Conservation (phyloP, 1,140 invertebrate genomes). For the Scaptomyza pallida region DNA sequence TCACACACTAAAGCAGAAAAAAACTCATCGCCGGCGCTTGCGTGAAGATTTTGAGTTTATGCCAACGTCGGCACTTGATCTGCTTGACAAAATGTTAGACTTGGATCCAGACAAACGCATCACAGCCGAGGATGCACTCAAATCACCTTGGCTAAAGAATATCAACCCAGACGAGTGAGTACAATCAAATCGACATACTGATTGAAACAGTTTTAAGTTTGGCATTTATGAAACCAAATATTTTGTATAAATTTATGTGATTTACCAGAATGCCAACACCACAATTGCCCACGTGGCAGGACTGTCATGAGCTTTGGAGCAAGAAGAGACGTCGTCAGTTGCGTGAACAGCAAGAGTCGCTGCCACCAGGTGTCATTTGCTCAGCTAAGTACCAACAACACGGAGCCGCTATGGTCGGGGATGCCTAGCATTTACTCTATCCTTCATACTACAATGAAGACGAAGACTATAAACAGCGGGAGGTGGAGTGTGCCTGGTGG, state of each 20-base stretch:
- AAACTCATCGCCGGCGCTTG: slow-evolving; percentile 93
- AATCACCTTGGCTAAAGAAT: slow-evolving; percentile 96
- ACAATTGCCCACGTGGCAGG: slow-evolving; percentile 96
- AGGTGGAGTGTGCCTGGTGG: slow-evolving; percentile 69
- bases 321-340: slow-evolving; percentile 94
- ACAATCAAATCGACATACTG: slow-evolving; percentile 14
- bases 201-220: too few relatives aligned
- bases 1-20: slow-evolving; percentile 96
- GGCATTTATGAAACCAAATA: background rate
- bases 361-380: slow-evolving; percentile 65
- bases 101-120: slow-evolving; percentile 97
- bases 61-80: slow-evolving; percentile 94
- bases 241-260: slow-evolving; percentile 29
- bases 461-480: slow-evolving; percentile 50
- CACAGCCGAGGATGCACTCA: slow-evolving; percentile 96
- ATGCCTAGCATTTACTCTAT: slow-evolving; percentile 76
- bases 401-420: slow-evolving; percentile 67
- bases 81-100: slow-evolving; percentile 98
- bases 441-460: slow-evolving; percentile 58
- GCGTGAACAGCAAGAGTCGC: slow-evolving; percentile 87
- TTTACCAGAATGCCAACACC: slow-evolving; percentile 90
- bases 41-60: slow-evolving; percentile 97
- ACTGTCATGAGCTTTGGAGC: slow-evolving; percentile 99
- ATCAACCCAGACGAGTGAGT: slow-evolving; percentile 95
- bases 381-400: slow-evolving; percentile 86